phyloP scores from a whole-genome alignment of 2,888 invertebrate genomes.

The Tribolium freemani region DNA sequence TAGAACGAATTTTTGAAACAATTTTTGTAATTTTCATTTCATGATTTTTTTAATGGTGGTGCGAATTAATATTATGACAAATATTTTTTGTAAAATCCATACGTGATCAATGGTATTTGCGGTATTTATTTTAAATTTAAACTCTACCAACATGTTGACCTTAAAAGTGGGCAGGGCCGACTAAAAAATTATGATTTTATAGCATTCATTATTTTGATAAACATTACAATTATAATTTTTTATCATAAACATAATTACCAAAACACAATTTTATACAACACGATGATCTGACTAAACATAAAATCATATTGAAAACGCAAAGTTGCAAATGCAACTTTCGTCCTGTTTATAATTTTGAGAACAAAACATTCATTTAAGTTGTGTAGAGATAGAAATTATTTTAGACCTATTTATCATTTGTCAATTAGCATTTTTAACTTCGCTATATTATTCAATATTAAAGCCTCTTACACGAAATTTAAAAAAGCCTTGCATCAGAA shows the following conservation, averaged over 20 bases:
- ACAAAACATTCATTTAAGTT: no score
- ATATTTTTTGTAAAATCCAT: neutral
- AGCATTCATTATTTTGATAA: conserved; percentile 12
- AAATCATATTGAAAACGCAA: no score
- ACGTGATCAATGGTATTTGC: conserved; percentile 3
- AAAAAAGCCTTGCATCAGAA: conserved; percentile 31
- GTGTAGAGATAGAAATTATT: no score
- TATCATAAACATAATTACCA: neutral
- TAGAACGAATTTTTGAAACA: no score
- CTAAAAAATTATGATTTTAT: conserved; percentile 14
- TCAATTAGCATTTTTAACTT: neutral
- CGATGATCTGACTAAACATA: no score
- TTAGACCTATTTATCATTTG: no score
- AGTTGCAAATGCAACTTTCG: no score
- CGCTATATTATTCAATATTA: neutral
- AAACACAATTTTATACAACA: neutral
- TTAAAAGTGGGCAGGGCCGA: conserved; percentile 27
- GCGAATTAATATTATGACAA: neutral
- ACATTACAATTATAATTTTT: neutral
- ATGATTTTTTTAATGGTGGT: no score
- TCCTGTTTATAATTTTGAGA: no score
- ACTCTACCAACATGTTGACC: conserved; percentile 23
- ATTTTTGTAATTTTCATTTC: no score
- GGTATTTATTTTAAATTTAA: conserved; percentile 6
- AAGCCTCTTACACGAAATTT: conserved; percentile 18